Evolutionary conservation across 1,140 invertebrate species (phyloP).

Genomic region (Penaeus japonicus): DNA sequence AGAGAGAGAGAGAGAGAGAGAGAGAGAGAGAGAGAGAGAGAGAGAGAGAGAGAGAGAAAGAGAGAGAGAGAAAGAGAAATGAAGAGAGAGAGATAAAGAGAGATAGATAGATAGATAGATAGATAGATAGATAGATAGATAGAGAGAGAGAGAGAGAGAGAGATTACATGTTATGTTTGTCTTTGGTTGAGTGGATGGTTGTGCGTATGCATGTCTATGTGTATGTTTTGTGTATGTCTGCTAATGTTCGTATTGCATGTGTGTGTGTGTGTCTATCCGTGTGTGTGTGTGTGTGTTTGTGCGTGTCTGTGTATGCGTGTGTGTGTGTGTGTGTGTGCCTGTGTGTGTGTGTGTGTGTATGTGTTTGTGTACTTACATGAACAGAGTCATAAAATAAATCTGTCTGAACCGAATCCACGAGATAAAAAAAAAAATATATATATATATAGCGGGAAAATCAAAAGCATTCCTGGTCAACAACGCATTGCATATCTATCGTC

Average conservation of each 20-base stretch:
- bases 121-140: no score
- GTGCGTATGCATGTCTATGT: conserved; percentile 16
- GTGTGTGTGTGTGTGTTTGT: neutral
- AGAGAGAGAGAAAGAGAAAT: neutral
- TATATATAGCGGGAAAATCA: no score
- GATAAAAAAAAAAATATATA: no score
- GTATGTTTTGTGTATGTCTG: conserved; percentile 17
- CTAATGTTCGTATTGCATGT: no score
- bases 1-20: neutral
- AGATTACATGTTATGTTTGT: no score
- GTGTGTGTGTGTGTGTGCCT: neutral
- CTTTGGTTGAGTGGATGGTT: neutral
- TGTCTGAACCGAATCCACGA: no score
- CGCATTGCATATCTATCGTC: no score
- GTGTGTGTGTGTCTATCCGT: conserved; percentile 3
- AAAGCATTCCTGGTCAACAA: no score
- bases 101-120: neutral
- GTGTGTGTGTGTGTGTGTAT: no score
- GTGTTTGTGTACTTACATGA: no score
- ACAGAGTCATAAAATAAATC: no score
- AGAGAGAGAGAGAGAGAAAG: neutral
- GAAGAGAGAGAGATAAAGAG: neutral
- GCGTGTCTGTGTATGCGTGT: neutral
- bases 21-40: neutral
- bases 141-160: no score